phyloP scores from a whole-genome alignment of 2,113 vertebrate species.

The Parus major region DNA sequence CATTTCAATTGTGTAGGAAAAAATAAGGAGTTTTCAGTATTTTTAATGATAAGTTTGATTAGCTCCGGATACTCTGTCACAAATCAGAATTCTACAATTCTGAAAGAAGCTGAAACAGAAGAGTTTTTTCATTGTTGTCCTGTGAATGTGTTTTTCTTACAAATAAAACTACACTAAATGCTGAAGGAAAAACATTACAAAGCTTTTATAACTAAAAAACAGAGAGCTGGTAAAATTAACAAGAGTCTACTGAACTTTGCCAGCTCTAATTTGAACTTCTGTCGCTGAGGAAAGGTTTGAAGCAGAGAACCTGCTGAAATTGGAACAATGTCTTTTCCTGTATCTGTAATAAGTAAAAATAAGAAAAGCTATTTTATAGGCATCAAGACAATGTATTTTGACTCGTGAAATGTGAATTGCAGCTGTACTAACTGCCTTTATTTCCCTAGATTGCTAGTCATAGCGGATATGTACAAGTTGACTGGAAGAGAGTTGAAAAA shows the following conservation, averaged over 20 bases:
- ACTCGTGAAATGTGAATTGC: not conserved
- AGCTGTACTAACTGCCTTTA: conserved; percentile 1
- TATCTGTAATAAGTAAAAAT: not conserved
- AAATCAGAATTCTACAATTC: not conserved
- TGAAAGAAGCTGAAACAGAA: not conserved
- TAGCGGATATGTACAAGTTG: conserved; percentile 93
- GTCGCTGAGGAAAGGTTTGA: not conserved
- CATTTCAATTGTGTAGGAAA: not conserved
- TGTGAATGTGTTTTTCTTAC: not conserved
- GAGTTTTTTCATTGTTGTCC: not conserved
- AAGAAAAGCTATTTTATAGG: not conserved
- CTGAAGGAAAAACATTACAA: not conserved
- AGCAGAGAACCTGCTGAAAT: not conserved
- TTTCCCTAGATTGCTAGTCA: conserved; percentile 92
- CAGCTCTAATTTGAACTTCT: not conserved
- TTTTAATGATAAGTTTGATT: not conserved
- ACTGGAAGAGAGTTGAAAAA: conserved; percentile 98
- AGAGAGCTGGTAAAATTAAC: not conserved
- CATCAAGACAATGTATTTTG: not conserved
- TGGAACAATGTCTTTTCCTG: not conserved
- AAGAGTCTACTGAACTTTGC: not conserved
- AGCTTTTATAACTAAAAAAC: not conserved
- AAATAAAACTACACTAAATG: not conserved
- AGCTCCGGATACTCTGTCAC: not conserved
- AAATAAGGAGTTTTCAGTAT: not conserved